Conservation (phyloP, 2,113 vertebrate species). For the Psephotus haematonotus region DNA sequence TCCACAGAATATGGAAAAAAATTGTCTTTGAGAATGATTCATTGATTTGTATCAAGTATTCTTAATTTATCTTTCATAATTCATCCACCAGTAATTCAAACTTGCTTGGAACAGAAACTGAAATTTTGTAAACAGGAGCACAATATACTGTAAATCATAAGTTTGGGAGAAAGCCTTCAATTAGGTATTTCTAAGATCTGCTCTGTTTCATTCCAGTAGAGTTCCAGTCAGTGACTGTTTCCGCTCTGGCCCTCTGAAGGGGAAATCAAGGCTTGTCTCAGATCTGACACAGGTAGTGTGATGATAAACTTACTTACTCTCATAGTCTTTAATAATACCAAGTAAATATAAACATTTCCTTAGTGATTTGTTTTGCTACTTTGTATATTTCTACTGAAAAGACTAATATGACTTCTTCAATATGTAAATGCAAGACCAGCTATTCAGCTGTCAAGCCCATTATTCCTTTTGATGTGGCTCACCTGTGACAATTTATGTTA, state of each 20-base stretch:
- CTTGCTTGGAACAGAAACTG: conserved; percentile 14
- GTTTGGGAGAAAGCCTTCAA: background rate
- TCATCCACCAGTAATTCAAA: conserved; percentile 23
- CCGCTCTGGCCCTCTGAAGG: background rate
- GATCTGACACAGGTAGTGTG: background rate
- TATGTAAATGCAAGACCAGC: background rate
- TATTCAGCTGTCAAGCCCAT: background rate
- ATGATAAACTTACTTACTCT: background rate
- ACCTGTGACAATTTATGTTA: background rate
- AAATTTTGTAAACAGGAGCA: background rate
- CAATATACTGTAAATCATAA: background rate
- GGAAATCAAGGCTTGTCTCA: background rate
- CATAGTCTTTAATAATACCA: background rate
- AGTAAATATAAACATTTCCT: background rate
- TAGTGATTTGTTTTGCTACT: background rate
- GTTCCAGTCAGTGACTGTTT: background rate
- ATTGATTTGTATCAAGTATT: conserved; percentile 28
- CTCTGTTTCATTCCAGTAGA: background rate
- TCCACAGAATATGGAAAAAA: conserved; percentile 8
- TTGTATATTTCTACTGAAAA: background rate
- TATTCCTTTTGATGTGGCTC: background rate
- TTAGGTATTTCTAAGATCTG: background rate
- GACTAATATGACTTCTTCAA: background rate
- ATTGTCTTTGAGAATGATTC: conserved; percentile 28
- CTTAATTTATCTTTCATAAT: conserved; percentile 27